Percentiles rank a stretch among this genome's conserved stretches.
Evolutionary conservation across 1,140 invertebrate genomes (phyloP).

Genomic region (Plodia interpunctella): DNA sequence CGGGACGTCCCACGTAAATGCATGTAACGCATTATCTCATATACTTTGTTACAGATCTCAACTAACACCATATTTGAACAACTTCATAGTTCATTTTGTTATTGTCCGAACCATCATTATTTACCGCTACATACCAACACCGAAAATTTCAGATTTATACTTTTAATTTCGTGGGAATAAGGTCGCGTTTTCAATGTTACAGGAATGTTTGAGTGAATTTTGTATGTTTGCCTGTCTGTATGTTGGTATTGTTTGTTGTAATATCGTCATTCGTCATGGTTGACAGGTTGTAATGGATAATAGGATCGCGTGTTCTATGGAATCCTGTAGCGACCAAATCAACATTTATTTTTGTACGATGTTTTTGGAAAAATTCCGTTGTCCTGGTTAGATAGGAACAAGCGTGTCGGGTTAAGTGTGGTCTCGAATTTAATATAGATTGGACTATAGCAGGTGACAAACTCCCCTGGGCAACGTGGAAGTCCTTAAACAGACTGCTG

Average conservation of each 20-base stretch:
- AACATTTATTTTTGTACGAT: conserved; percentile 1
- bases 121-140: not conserved
- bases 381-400: not conserved
- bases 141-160: not conserved
- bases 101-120: not conserved
- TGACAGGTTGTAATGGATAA: conserved; percentile 31
- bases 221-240: not conserved
- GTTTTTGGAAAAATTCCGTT: not conserved
- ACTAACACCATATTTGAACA: conserved; percentile 28
- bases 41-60: conserved; percentile 41
- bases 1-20: conserved; percentile 43
- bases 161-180: not conserved
- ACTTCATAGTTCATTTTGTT: conserved; percentile 42
- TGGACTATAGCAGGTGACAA: too few species aligned
- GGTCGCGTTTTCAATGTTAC: too few species aligned
- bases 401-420: not conserved
- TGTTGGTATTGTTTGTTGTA: conserved; percentile 19
- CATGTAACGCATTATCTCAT: conserved; percentile 42
- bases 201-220: too few species aligned
- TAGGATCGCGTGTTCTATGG: conserved; percentile 5
- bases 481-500: too few species aligned
- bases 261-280: conserved; percentile 23
- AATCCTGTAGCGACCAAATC: not conserved
- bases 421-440: too few species aligned
- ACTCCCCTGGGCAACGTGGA: too few species aligned